phyloP scores from a whole-genome alignment of 2,113 vertebrate genomes.

The Alethe castanea region DNA sequence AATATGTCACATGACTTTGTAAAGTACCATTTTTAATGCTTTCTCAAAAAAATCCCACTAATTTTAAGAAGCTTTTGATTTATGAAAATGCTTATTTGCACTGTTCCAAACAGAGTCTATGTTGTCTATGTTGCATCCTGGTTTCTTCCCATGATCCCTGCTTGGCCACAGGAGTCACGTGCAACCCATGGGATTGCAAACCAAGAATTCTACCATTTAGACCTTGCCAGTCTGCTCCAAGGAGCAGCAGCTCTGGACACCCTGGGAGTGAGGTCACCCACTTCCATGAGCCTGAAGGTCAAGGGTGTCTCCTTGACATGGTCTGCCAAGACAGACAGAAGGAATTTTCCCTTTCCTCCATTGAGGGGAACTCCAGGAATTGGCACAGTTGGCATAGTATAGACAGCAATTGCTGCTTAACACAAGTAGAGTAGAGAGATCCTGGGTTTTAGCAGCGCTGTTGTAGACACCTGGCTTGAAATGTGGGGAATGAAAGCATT shows the following conservation, averaged over 20 bases:
- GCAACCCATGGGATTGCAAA: background rate
- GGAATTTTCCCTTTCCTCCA: background rate
- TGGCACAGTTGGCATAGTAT: fast-evolving
- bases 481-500: background rate
- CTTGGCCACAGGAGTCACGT: background rate
- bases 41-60: background rate
- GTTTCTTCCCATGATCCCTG: background rate
- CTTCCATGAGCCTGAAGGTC: background rate
- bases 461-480: background rate
- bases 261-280: background rate
- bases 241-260: background rate
- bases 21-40: background rate
- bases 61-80: background rate
- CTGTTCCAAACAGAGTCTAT: background rate
- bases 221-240: background rate
- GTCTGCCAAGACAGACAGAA: background rate
- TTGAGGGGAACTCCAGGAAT: background rate
- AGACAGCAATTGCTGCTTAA: background rate
- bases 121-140: fast-evolving
- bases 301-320: background rate
- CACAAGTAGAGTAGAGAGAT: background rate
- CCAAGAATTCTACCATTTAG: fast-evolving
- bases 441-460: background rate
- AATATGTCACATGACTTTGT: background rate
- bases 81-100: background rate